Evolutionary conservation across 2,797 vertebrate species (phyloP).

Genomic region (Clarias platycephalus): DNA sequence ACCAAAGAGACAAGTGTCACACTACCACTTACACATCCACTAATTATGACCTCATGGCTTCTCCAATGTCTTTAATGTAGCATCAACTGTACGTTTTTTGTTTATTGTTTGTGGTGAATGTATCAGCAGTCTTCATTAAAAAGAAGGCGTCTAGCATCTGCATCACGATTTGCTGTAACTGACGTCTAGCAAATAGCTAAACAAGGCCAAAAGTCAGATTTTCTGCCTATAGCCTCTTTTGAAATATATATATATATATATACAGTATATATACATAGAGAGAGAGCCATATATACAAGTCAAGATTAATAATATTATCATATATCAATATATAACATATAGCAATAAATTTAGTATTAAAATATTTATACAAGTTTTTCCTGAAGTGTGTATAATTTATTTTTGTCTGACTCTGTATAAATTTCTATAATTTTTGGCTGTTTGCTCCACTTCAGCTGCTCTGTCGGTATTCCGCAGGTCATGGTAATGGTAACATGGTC

Average conservation of each 20-base stretch:
- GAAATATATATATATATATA: background rate
- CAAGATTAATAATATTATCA: too few species aligned
- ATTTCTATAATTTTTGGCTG: background rate
- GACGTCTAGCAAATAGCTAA: background rate
- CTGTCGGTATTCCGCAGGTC: background rate
- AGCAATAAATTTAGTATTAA: too few species aligned
- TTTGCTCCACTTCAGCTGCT: background rate
- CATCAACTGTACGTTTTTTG: constrained; percentile 15
- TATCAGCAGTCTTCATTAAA: background rate
- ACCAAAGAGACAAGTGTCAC: background rate
- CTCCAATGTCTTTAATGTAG: background rate
- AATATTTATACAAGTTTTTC: too few species aligned
- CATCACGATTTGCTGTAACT: background rate
- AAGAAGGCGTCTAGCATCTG: background rate
- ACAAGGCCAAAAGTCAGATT: background rate
- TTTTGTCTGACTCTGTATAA: too few species aligned
- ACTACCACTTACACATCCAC: background rate
- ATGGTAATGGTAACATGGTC: background rate
- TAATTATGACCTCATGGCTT: constrained; percentile 10
- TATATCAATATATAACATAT: too few species aligned
- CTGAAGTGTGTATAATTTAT: too few species aligned
- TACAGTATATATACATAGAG: background rate
- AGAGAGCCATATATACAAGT: too few species aligned
- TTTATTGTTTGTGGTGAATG: constrained; percentile 14
- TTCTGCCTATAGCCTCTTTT: background rate